Percentiles rank a stretch among this genome's conserved stretches.
These are phyloP conservation scores for Pegoplata infirma DNA, from an alignment of 2,888 invertebrate species.

Conservation along the genomic window DNA sequence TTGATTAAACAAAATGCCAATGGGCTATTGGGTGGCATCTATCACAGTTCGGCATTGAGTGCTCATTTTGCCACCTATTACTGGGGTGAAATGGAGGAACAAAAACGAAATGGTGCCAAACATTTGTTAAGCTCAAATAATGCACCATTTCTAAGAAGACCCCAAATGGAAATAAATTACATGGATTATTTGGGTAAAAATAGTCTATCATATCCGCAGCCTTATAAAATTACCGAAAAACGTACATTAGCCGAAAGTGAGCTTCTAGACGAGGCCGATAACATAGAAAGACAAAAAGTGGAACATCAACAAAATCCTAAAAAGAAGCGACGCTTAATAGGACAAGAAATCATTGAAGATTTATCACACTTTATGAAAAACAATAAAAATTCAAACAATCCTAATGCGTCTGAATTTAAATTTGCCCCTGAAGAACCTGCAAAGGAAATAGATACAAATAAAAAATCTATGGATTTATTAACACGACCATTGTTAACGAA, in stretches of 20 bases:
- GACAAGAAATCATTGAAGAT: slow-evolving; percentile 60
- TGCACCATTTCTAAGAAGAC: slow-evolving; percentile 73
- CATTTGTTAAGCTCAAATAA: slow-evolving; percentile 68
- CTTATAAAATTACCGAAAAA: slow-evolving; percentile 68
- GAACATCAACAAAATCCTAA: slow-evolving; percentile 62
- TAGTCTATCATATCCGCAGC: slow-evolving; percentile 69
- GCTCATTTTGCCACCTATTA: slow-evolving; percentile 73
- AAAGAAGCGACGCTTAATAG: slow-evolving; percentile 63
- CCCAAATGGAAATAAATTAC: slow-evolving; percentile 66
- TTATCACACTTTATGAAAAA: slow-evolving; percentile 60
- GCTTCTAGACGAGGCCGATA: slow-evolving; percentile 33
- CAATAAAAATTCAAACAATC: slow-evolving; percentile 42
- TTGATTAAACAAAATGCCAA: slow-evolving; percentile 72
- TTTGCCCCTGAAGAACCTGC: slow-evolving; percentile 19
- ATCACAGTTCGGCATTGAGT: slow-evolving; percentile 73
- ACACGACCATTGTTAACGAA: slow-evolving; percentile 49
- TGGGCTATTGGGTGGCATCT: slow-evolving; percentile 71
- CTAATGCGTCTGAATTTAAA: slow-evolving; percentile 52
- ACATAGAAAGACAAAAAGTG: slow-evolving; percentile 37
- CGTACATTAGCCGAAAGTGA: slow-evolving; percentile 64
- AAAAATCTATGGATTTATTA: slow-evolving; percentile 46
- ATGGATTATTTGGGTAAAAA: slow-evolving; percentile 56
- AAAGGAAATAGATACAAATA: background rate
- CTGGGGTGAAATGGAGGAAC: slow-evolving; percentile 65
- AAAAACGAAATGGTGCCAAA: slow-evolving; percentile 46